Evolutionary conservation across 1,140 invertebrate species (phyloP), one percentile per base, ranked within the genome.

Genomic region (Danaus melanippus): DNA sequence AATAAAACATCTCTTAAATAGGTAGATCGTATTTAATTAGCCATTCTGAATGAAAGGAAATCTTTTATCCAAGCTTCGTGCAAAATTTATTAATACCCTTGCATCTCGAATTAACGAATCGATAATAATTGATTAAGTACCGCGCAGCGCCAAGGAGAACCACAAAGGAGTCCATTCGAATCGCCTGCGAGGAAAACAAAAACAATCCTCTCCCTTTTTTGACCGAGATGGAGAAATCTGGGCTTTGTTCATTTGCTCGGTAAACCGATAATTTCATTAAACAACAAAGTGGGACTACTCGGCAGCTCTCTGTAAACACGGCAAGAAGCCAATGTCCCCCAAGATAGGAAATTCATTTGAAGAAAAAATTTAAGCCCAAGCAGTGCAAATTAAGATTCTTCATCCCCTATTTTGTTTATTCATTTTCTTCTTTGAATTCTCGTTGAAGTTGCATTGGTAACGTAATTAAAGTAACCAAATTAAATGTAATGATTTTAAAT

Each of bases 201-300:
- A 86, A 87, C 79, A 82, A 68, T 62, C 66, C 58, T 63, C 72
- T 76, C 76, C 71, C 74, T 76, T 85, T 87, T 86, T 86, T 84
- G 82, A 81, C 76, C 79, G 74, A 76, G 75, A 74, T 71, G 77
- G 74, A 74, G 73, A 84, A 82, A 84, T 85, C 77, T 78, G 74
- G 21, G 83, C 82, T 84, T 82, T 85, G 83, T 86, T 86, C 81
- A 86, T 86, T 86, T 86, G 76, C 78, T 84, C 76, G 77, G 80
- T 84, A 86, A 86, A 86, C 84, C 84, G 84, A 86, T 86, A 86
- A 86, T 86, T 86, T 85, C 76, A 85, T 86, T 86, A 86, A 84
- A 84, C 81, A 86, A 84, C 80, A 86, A 84, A 84, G 79, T 82
- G 76, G 77, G 73, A 76, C 66, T 80, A 73, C 67, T 69, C 63